Evolutionary conservation across 2,888 invertebrate genomes (phyloP).

Genomic region (Tromatobia lineatoria): DNA sequence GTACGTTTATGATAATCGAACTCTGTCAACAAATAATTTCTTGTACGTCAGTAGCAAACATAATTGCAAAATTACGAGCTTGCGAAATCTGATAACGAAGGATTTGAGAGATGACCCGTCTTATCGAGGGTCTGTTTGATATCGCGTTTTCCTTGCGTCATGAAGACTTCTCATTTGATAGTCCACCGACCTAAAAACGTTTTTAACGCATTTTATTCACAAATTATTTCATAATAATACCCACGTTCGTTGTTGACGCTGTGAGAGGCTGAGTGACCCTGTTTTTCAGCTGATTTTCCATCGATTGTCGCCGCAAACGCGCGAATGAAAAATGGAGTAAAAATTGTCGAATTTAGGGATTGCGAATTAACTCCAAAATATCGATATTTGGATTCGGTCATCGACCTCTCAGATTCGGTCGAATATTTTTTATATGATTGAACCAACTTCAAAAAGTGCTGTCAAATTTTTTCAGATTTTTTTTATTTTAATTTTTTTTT

Average conservation of each 20-base stretch:
- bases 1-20: neutral
- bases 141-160: slow-evolving; percentile 46
- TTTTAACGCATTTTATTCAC: too few species aligned
- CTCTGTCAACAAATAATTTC: slow-evolving; percentile 23
- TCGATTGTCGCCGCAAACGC: slow-evolving; percentile 2
- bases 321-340: neutral
- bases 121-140: slow-evolving; percentile 43
- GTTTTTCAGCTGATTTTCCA: neutral
- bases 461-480: too few species aligned
- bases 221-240: neutral
- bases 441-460: too few species aligned
- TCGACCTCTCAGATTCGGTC: too few species aligned
- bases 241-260: neutral
- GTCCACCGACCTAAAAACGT: neutral
- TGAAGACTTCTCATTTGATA: neutral
- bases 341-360: too few species aligned
- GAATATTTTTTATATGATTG: too few species aligned
- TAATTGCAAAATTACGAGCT: slow-evolving; percentile 40
- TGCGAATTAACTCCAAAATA: too few species aligned
- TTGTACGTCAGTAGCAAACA: neutral
- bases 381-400: too few species aligned
- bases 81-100: slow-evolving; percentile 48
- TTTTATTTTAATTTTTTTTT: too few species aligned
- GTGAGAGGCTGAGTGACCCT: slow-evolving; percentile 8
- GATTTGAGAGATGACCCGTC: slow-evolving; percentile 35